These are phyloP conservation scores for Andrena praecox DNA, from an alignment of 2,888 invertebrate species.

Conservation along the genomic window DNA sequence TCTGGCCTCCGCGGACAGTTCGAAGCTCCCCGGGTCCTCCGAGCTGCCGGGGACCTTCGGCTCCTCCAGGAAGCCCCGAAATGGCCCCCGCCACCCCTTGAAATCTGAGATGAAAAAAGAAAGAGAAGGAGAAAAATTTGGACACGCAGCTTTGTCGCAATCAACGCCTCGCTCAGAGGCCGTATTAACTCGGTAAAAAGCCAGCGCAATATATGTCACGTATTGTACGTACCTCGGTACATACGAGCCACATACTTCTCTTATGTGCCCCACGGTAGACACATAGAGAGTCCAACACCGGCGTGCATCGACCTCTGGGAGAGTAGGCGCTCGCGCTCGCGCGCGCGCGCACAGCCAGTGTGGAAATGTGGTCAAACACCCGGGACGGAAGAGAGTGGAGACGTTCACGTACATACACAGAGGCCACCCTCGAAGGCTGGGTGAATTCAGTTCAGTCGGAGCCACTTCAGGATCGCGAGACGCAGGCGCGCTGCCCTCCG, in stretches of 20 bases:
- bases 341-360: slow-evolving; percentile 33
- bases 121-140: slow-evolving; percentile 26
- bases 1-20: not conserved
- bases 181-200: slow-evolving; percentile 62
- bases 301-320: slow-evolving; percentile 59
- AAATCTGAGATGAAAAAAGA: slow-evolving; percentile 13
- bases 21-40: not conserved
- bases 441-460: slow-evolving; percentile 62
- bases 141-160: slow-evolving; percentile 49
- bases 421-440: slow-evolving; percentile 17
- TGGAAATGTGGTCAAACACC: slow-evolving; percentile 64
- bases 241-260: slow-evolving; percentile 50
- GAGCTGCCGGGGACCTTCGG: not conserved
- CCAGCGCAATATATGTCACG: slow-evolving; percentile 58
- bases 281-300: slow-evolving; percentile 58
- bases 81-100: not conserved
- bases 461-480: slow-evolving; percentile 62
- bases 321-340: slow-evolving; percentile 4
- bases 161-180: slow-evolving; percentile 41
- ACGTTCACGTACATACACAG: slow-evolving; percentile 39
- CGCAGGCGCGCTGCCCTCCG: slow-evolving; percentile 73
- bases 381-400: slow-evolving; percentile 16
- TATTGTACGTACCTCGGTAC: slow-evolving; percentile 51
- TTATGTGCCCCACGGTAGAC: slow-evolving; percentile 50
- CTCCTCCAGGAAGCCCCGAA: not conserved